Evolutionary conservation across 2,113 vertebrate species (phyloP), one percentile per base, ranked within the genome.

Genomic region (Microtus richardsoni): DNA sequence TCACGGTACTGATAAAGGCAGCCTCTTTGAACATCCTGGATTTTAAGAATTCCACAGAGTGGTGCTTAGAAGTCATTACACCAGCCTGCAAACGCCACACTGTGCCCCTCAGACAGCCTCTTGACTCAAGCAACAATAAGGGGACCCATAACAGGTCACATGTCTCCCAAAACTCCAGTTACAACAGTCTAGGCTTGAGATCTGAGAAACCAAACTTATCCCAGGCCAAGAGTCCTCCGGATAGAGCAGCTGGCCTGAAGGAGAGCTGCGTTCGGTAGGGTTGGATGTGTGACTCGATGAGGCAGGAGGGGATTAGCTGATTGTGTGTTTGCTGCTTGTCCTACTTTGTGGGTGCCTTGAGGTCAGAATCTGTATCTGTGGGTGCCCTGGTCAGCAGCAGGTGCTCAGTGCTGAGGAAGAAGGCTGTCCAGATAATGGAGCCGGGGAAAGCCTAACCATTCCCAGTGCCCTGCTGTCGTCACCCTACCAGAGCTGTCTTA

Each of bases 101-200:
- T 71, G 36, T n/a, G 8, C 16, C 58, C 13, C 73, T 74, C 36
- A 73, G 54, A 28, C 19, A 3, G n/a, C 39, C 64, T 77, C 4
- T 62, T n/a, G 24, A 89, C 73, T 74, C 70, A 14, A 17, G 52
- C 2, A 1, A 4, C 36, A 62, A 17, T 8, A 62, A 13, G 4
- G 60, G 24, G 6, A 66, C 19, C 60, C 52, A 12, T 0, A 6
- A 47, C 73, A 44, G 62, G 6, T 49, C 52, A 4, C 0, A 0
- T 14, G 47, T 28, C 54, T 91, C 73, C 2, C 13, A 8, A 41
- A 66, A 39, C 1, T 83, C 70, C 36, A 16, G 11, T 41, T 64
- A 3, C 0, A 11, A 75, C 12, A 0, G 0, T 52, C 66, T 33
- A 24, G 36, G 17, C 26, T 41, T 49, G 21, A 33, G 52, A 62